phyloP scores from a whole-genome alignment of 2,797 vertebrate species.

The Ibycter americanus region DNA sequence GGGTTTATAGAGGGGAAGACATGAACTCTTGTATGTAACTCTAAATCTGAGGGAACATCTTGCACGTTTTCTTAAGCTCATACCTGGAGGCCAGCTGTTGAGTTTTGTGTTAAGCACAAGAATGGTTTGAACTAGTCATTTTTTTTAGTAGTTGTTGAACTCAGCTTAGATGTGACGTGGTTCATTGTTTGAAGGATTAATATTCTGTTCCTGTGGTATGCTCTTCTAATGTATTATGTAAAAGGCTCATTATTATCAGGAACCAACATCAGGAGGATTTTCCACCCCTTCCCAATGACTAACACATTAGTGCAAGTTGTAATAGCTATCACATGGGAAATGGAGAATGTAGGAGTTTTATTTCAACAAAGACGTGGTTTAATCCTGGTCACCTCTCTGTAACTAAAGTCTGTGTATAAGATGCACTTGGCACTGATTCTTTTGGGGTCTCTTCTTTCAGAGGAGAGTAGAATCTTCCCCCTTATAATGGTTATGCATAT shows the following conservation, averaged over 20 bases:
- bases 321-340: background rate
- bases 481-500: background rate
- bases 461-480: background rate
- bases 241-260: background rate
- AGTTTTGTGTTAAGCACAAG: background rate
- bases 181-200: background rate
- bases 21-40: background rate
- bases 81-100: background rate
- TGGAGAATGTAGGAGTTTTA: background rate
- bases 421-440: background rate
- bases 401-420: background rate
- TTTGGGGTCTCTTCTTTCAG: background rate
- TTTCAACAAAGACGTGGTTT: background rate
- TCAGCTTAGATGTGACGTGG: background rate
- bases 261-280: background rate
- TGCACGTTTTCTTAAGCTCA: background rate
- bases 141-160: background rate
- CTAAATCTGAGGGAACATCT: background rate
- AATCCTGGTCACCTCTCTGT: background rate
- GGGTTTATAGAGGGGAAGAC: background rate
- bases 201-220: background rate
- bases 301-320: background rate
- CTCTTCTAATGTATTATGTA: background rate
- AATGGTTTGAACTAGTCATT: background rate
- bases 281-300: background rate